phyloP scores from a whole-genome alignment of 2,113 vertebrate species.

The Heptranchias perlo region DNA sequence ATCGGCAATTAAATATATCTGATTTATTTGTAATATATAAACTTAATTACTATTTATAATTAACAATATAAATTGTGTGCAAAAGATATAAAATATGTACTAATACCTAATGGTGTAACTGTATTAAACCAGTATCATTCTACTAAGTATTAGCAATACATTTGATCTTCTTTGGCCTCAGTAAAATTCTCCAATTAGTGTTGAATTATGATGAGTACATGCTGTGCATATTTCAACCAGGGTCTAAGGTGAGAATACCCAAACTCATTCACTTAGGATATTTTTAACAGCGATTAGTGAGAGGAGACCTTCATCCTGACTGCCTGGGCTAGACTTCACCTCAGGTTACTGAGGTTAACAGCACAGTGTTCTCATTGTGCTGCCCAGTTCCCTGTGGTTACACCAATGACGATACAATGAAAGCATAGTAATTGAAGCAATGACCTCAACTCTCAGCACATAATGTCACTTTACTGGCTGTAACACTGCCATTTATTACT shows the following conservation, averaged over 20 bases:
- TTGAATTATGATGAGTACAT: slow-evolving; percentile 5
- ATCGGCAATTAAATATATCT: not conserved
- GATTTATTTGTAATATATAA: not conserved
- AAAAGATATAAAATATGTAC: not conserved
- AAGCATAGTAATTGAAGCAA: not conserved
- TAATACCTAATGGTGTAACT: not conserved
- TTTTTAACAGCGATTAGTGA: not conserved
- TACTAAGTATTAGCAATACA: not conserved
- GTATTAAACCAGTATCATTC: not conserved
- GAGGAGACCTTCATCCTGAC: not conserved
- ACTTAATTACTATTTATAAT: not conserved
- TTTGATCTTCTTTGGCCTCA: not conserved
- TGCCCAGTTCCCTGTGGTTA: not conserved
- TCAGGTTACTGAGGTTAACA: not conserved
- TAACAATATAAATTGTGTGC: not conserved
- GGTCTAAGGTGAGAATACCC: not conserved
- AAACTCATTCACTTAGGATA: no score
- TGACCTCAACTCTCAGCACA: not conserved
- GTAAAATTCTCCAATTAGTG: not conserved
- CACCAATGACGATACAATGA: not conserved
- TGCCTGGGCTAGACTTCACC: not conserved
- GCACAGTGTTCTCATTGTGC: not conserved
- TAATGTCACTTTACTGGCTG: not conserved
- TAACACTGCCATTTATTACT: not conserved
- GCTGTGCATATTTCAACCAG: not conserved